These are phyloP conservation scores for Protonibea diacanthus DNA, from an alignment of 2,797 vertebrate species.

Conservation along the genomic window DNA sequence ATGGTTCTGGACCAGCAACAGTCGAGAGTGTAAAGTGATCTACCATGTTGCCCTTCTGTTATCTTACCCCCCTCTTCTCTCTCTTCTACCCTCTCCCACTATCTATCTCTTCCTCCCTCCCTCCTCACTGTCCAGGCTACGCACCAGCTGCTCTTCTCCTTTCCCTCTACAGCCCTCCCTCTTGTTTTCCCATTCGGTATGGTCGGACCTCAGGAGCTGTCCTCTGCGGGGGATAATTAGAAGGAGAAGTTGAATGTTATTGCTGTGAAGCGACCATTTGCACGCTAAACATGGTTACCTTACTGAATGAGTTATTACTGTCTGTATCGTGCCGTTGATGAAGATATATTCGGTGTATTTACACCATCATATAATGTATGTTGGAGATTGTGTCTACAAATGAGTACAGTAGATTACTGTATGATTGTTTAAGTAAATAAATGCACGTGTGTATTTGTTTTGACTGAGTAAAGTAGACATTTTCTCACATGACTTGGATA, in stretches of 20 bases:
- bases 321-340: not conserved
- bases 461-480: constrained; percentile 17
- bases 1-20: constrained; percentile 34
- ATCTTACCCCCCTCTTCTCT: constrained; percentile 19
- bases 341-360: no score
- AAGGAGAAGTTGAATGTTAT: constrained; percentile 44
- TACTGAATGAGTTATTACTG: constrained; percentile 13
- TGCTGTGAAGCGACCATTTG: constrained; percentile 28
- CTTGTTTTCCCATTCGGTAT: constrained; percentile 59
- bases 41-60: constrained; percentile 52
- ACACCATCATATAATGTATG: no score
- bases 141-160: constrained; percentile 65
- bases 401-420: not conserved
- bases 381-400: not conserved
- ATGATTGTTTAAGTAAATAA: not conserved
- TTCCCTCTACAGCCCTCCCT: constrained; percentile 14
- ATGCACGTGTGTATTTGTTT: not conserved
- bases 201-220: constrained; percentile 38
- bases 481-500: constrained; percentile 17
- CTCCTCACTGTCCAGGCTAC: constrained; percentile 28
- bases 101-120: constrained; percentile 25
- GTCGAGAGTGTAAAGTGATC: constrained; percentile 63
- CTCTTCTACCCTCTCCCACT: constrained; percentile 23
- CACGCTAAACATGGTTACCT: constrained; percentile 10
- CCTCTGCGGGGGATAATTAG: constrained; percentile 66